These are phyloP conservation scores for Acromyrmex echinatior DNA, from an alignment of 1,140 invertebrate species.

Conservation along the genomic window DNA sequence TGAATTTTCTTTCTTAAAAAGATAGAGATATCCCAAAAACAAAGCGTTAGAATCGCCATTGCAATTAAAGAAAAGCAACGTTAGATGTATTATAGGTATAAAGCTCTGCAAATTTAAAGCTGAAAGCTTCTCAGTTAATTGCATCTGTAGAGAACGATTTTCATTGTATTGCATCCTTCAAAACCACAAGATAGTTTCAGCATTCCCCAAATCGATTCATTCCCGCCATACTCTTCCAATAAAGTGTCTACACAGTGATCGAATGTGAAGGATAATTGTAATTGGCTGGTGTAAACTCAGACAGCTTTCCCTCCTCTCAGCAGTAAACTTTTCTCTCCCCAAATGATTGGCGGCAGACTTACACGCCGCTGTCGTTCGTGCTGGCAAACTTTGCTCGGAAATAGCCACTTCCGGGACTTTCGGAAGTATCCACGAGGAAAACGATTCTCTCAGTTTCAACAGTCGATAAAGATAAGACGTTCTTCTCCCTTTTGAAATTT, in stretches of 20 bases:
- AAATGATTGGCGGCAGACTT: constrained; percentile 52
- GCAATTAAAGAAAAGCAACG: not conserved
- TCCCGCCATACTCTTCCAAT: not conserved
- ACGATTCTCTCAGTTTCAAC: constrained; percentile 9
- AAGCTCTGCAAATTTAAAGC: not conserved
- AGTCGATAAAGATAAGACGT: constrained; percentile 7
- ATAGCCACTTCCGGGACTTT: constrained; percentile 52
- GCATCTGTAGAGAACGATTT: constrained; percentile 3
- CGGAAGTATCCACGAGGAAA: constrained; percentile 7
- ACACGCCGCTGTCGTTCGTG: constrained; percentile 18
- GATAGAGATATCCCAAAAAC: not conserved
- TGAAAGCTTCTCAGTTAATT: constrained; percentile 40
- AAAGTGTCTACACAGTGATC: constrained; percentile 26
- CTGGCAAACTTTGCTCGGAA: constrained; percentile 48
- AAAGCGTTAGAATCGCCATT: not conserved
- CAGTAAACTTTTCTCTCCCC: constrained; percentile 31
- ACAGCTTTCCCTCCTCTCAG: not conserved
- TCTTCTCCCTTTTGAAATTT: not conserved
- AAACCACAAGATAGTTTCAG: constrained; percentile 25
- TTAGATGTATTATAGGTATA: not conserved
- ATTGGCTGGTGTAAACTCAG: constrained; percentile 52
- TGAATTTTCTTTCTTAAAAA: not conserved
- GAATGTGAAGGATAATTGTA: constrained; percentile 46
- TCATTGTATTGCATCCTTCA: constrained; percentile 1
- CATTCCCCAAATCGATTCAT: constrained; percentile 13